These are phyloP conservation scores for Trachurus trachurus DNA, from an alignment of 2,797 vertebrate species.

Conservation along the genomic window DNA sequence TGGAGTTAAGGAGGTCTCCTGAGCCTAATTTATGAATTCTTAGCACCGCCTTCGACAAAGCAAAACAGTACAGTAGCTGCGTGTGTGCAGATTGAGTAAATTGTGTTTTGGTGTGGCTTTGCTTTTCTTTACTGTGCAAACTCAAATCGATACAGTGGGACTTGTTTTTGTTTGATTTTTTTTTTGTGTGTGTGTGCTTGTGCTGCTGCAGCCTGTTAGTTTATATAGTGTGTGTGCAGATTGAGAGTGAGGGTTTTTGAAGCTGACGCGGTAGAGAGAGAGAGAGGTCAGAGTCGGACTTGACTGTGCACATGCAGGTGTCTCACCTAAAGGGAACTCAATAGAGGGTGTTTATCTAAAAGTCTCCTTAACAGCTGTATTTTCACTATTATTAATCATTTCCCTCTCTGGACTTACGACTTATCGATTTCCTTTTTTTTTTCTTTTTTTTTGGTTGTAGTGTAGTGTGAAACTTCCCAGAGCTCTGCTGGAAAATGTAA, in stretches of 20 bases:
- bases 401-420: conserved; percentile 68
- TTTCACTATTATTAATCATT: conserved; percentile 78
- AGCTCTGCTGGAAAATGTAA: conserved; percentile 37
- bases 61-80: conserved; percentile 16
- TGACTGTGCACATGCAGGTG: conserved; percentile 24
- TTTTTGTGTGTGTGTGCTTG: background rate
- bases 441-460: conserved; percentile 64
- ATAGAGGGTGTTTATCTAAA: conserved; percentile 37
- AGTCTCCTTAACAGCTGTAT: conserved; percentile 53
- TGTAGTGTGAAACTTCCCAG: conserved; percentile 54
- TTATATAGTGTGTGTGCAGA: no score
- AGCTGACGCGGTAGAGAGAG: conserved; percentile 11
- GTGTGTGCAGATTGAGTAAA: conserved; percentile 61
- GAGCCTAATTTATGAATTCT: conserved; percentile 84
- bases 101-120: conserved; percentile 57
- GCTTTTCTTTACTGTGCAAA: conserved; percentile 42
- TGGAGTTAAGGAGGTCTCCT: conserved; percentile 78
- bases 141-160: conserved; percentile 65
- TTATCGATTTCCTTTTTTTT: conserved; percentile 69
- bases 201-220: conserved; percentile 12
- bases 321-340: conserved; percentile 23
- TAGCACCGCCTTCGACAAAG: conserved; percentile 54
- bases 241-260: conserved; percentile 3
- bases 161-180: conserved; percentile 52
- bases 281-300: conserved; percentile 15